phyloP scores from a whole-genome alignment of 2,888 invertebrate genomes.

The Pilophorus perplexus region DNA sequence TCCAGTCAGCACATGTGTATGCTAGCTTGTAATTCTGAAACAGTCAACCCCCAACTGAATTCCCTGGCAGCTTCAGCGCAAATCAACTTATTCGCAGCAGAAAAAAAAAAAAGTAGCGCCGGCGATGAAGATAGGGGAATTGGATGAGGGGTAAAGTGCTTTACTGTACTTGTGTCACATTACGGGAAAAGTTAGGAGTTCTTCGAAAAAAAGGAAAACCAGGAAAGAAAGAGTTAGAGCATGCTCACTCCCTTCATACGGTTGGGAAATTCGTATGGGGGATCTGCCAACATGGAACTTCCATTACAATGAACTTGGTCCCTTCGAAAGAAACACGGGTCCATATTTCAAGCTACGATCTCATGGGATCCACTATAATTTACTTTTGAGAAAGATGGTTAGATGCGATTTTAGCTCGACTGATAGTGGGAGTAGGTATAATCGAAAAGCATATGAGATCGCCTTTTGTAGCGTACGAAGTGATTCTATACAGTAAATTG shows the following conservation, averaged over 20 bases:
- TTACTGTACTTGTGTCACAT: conserved; percentile 11
- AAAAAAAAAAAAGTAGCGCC: background rate
- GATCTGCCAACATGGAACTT: conserved; percentile 18
- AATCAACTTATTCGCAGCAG: conserved; percentile 33
- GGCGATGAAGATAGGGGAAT: too few relatives aligned
- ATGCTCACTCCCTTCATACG: background rate
- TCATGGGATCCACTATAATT: background rate
- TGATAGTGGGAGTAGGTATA: too few relatives aligned
- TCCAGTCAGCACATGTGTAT: conserved; percentile 31
- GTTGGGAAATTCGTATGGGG: conserved; percentile 25
- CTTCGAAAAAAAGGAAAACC: background rate
- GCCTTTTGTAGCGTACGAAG: too few relatives aligned
- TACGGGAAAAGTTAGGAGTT: conserved; percentile 1
- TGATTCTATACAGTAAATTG: too few relatives aligned
- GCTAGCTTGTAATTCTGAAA: conserved; percentile 29
- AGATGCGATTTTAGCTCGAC: too few relatives aligned
- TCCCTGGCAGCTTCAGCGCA: conserved; percentile 4
- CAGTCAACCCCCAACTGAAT: conserved; percentile 25
- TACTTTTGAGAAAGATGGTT: too few relatives aligned
- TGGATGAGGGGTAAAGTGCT: background rate
- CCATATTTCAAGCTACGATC: conserved; percentile 5
- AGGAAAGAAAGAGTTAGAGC: background rate
- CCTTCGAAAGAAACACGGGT: conserved; percentile 13
- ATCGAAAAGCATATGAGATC: too few relatives aligned
- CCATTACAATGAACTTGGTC: conserved; percentile 29